Conservation (phyloP, 2,113 vertebrate species). For the Synchiropus splendidus region DNA sequence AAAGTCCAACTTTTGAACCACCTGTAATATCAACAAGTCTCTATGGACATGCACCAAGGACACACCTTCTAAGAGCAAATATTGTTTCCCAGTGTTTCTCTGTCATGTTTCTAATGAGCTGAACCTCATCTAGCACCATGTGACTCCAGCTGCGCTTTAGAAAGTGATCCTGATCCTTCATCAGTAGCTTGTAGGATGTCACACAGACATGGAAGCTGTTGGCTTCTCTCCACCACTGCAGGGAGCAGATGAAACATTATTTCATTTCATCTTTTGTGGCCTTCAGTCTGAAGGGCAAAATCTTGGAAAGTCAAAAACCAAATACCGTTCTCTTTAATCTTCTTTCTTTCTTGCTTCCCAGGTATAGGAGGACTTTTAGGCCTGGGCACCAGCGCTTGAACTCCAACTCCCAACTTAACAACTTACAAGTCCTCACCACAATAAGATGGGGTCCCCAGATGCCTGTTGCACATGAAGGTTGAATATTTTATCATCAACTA, state of each 20-base stretch:
- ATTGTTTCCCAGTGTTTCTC: conserved; percentile 87
- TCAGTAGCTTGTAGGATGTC: conserved; percentile 84
- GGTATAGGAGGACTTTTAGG: conserved; percentile 81
- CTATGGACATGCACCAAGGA: no score
- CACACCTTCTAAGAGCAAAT: conserved; percentile 77
- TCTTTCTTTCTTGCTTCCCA: conserved; percentile 77
- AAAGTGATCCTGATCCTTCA: conserved; percentile 80
- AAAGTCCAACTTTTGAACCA: background rate
- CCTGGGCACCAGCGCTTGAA: conserved; percentile 90
- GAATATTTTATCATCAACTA: background rate
- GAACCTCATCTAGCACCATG: conserved; percentile 83
- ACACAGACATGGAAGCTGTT: conserved; percentile 86
- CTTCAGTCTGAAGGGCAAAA: no score
- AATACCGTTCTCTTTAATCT: conserved; percentile 78
- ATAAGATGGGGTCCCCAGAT: conserved; percentile 88
- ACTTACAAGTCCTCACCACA: conserved; percentile 82
- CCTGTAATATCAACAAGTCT: background rate
- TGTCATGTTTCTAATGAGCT: conserved; percentile 81
- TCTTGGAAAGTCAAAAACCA: background rate
- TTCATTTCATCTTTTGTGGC: background rate
- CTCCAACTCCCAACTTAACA: conserved; percentile 86
- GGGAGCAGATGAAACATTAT: conserved; percentile 3
- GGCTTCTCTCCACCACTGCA: conserved; percentile 76
- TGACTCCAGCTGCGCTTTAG: conserved; percentile 79
- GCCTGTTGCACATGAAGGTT: conserved; percentile 49